Evolutionary conservation across 2,888 invertebrate genomes (phyloP).

Genomic region (Sinelater perroti): DNA sequence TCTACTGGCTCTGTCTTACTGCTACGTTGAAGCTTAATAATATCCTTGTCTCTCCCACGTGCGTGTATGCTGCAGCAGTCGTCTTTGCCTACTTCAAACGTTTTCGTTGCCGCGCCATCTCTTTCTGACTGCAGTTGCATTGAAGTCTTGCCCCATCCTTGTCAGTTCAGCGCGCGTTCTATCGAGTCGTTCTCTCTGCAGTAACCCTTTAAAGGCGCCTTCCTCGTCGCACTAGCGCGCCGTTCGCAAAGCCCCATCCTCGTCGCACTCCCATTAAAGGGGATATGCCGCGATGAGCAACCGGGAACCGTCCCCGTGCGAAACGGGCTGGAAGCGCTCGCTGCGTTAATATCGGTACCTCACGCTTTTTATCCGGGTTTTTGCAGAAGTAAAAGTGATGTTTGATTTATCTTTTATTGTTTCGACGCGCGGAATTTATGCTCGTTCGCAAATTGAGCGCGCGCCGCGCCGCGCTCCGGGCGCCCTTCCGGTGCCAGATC

Average conservation of each 20-base stretch:
- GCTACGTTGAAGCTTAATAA: neutral
- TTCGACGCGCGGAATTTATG: conserved; percentile 43
- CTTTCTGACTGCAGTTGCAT: no score
- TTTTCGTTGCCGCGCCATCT: neutral
- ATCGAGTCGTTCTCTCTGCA: conserved; percentile 5
- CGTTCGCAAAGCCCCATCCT: conserved; percentile 36
- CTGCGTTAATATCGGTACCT: conserved; percentile 54
- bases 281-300: conserved; percentile 37
- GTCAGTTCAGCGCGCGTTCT: conserved; percentile 5
- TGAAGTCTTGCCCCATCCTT: no score
- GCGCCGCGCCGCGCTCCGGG: no score
- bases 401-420: conserved; percentile 57
- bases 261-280: conserved; percentile 49
- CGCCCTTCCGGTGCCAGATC: no score
- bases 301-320: conserved; percentile 42
- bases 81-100: neutral
- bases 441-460: conserved; percentile 31
- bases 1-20: neutral
- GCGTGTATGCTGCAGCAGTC: neutral
- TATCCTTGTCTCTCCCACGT: neutral
- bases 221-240: conserved; percentile 35
- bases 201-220: conserved; percentile 29
- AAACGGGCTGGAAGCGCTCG: conserved; percentile 42
- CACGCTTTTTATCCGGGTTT: conserved; percentile 55
- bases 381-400: conserved; percentile 57